Conservation (phyloP, 2,113 vertebrate species). For the Macaca mulatta region DNA sequence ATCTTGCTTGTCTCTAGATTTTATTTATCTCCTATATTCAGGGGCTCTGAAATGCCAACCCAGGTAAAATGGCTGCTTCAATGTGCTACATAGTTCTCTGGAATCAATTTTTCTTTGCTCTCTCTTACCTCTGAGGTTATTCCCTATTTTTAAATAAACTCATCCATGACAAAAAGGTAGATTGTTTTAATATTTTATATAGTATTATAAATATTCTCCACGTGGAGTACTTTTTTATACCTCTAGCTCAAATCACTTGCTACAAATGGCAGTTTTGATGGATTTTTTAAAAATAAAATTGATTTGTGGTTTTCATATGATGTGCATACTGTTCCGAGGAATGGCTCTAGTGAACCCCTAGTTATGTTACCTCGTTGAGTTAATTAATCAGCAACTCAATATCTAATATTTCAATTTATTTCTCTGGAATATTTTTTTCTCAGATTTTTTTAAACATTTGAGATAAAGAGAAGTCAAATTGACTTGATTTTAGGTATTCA, state of each 20-base stretch:
- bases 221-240: neutral
- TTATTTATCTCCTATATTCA: neutral
- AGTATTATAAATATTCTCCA: neutral
- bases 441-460: neutral
- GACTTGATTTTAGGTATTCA: neutral
- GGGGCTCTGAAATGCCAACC: neutral
- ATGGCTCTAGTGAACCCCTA: neutral
- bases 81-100: neutral
- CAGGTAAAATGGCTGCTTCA: neutral
- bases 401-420: neutral
- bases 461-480: neutral
- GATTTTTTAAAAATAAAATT: neutral
- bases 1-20: neutral
- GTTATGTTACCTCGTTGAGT: neutral
- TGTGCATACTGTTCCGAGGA: neutral
- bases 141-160: neutral
- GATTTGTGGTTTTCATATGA: neutral
- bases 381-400: neutral
- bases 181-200: neutral
- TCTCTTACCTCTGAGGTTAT: neutral
- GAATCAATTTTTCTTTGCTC: neutral
- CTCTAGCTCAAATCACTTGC: neutral
- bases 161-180: neutral
- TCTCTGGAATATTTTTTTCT: neutral
- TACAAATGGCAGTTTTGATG: neutral